These are phyloP conservation scores for Fulmarus glacialis DNA, from an alignment of 2,113 vertebrate genomes.

Conservation along the genomic window DNA sequence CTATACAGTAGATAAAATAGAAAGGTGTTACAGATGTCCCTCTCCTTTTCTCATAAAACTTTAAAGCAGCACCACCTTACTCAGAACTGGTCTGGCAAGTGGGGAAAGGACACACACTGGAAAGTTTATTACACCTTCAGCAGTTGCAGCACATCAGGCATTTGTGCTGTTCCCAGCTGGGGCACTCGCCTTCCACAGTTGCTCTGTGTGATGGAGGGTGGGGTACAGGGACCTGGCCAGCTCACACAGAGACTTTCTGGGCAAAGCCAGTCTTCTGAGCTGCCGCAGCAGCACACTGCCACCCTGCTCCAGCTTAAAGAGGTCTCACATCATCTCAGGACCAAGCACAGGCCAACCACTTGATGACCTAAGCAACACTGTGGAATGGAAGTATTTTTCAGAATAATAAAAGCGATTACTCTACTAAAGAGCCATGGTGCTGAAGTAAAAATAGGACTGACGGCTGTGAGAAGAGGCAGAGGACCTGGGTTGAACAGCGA, in stretches of 20 bases:
- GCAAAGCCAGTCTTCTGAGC: neutral
- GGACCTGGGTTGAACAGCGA: neutral
- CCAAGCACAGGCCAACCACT: neutral
- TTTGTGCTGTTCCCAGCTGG: neutral
- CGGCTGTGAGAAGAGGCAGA: neutral
- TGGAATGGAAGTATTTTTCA: neutral
- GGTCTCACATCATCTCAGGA: neutral
- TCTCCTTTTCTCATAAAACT: neutral
- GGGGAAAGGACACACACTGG: neutral
- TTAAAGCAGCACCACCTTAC: neutral
- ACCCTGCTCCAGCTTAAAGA: neutral
- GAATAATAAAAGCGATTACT: neutral
- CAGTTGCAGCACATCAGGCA: rapidly evolving
- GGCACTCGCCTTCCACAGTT: neutral
- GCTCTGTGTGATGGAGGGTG: neutral
- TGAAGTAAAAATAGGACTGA: neutral
- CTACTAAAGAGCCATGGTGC: neutral
- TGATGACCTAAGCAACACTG: neutral
- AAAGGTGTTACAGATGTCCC: neutral
- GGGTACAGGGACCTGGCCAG: neutral
- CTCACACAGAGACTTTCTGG: neutral
- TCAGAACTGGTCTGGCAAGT: neutral
- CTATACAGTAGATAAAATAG: neutral
- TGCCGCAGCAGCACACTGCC: rapidly evolving
- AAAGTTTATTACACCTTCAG: neutral